Conservation (phyloP, 2,888 invertebrate genomes). For the Phyllotreta cruciferae region DNA sequence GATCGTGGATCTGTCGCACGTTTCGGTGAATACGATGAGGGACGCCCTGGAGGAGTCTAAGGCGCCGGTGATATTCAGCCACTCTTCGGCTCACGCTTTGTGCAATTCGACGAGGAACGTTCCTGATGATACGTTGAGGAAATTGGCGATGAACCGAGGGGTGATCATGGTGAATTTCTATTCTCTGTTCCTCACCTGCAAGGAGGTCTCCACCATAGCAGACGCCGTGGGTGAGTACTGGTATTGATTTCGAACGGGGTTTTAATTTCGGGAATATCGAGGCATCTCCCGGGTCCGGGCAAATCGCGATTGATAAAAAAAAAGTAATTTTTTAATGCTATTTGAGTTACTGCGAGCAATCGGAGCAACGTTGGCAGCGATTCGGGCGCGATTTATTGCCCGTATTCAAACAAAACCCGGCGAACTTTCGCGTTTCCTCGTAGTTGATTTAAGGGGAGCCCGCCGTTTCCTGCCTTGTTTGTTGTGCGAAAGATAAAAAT, state of each 20-base stretch:
- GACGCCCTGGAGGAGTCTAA: conserved; percentile 78
- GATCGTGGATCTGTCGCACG: conserved; percentile 86
- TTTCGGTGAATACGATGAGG: conserved; percentile 80
- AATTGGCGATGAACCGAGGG: conserved; percentile 79
- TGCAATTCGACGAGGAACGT: conserved; percentile 85
- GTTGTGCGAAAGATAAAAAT: too few relatives aligned
- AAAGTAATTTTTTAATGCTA: too few relatives aligned
- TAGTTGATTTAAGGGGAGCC: too few relatives aligned
- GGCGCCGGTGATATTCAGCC: conserved; percentile 87
- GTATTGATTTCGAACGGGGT: background rate
- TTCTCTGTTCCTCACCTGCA: conserved; percentile 78
- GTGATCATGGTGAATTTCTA: conserved; percentile 90
- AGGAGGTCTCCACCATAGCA: conserved; percentile 75
- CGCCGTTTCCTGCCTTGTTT: too few relatives aligned
- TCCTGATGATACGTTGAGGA: conserved; percentile 75
- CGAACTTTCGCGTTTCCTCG: too few relatives aligned
- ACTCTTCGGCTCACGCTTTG: conserved; percentile 80
- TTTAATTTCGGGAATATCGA: background rate
- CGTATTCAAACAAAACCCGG: too few relatives aligned
- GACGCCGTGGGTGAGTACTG: conserved; percentile 77
- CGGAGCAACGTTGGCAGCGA: too few relatives aligned
- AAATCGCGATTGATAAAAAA: too few relatives aligned
- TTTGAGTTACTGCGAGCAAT: too few relatives aligned
- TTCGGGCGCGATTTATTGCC: too few relatives aligned
- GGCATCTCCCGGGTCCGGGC: too few relatives aligned